Conservation (phyloP, 2,888 invertebrate genomes). For the Cinara cedri region DNA sequence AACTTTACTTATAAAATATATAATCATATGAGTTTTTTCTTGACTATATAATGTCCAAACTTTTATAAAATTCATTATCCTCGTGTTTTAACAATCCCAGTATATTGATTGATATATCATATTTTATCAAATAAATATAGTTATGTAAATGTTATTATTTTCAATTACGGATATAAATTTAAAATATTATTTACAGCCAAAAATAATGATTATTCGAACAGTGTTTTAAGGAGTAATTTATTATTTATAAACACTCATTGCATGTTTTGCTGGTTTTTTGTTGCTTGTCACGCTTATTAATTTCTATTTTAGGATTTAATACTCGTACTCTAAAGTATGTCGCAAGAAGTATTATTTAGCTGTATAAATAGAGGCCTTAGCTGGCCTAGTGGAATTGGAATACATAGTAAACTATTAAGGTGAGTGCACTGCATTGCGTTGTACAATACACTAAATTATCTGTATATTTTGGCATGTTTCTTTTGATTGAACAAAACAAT, state of each 20-base stretch:
- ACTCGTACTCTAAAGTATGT: slow-evolving; percentile 54
- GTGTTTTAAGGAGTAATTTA: slow-evolving; percentile 28
- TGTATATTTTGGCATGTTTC: slow-evolving; percentile 47
- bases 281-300: slow-evolving; percentile 57
- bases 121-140: slow-evolving; percentile 12
- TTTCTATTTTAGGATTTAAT: slow-evolving; percentile 57
- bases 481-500: slow-evolving; percentile 4
- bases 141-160: not conserved
- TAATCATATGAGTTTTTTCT: slow-evolving; percentile 6
- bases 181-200: slow-evolving; percentile 6
- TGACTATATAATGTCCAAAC: not conserved
- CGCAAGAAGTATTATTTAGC: slow-evolving; percentile 56
- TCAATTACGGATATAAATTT: not conserved
- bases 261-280: slow-evolving; percentile 56
- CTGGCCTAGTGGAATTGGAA: slow-evolving; percentile 55
- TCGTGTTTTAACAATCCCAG: not conserved
- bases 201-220: slow-evolving; percentile 3
- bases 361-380: slow-evolving; percentile 53
- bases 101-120: slow-evolving; percentile 4
- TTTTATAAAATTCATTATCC: slow-evolving; percentile 6
- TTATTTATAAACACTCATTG: slow-evolving; percentile 49
- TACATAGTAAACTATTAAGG: slow-evolving; percentile 54
- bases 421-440: slow-evolving; percentile 57
- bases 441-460: slow-evolving; percentile 51
- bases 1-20: slow-evolving; percentile 11